Base-by-base conservation (phyloP, 2,113 vertebrate species). In the Euleptes europaea region DNA sequence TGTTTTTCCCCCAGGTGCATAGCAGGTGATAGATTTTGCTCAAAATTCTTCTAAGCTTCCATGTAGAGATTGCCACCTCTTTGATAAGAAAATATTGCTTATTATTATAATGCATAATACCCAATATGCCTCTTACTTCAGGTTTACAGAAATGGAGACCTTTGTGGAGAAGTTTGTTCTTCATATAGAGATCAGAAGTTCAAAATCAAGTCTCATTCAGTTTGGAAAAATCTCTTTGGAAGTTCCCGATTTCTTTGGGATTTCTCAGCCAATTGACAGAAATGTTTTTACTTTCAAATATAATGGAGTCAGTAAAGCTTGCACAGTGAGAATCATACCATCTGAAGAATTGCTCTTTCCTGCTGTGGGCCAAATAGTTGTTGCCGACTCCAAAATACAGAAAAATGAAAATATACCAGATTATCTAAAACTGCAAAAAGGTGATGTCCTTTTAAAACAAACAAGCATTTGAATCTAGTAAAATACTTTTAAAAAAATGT, bases 91-190 rank as follows among this genome's bases (percentile, higher is more conserved):
- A 88, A n/a, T 63, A 70, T 40, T 63, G 60, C 91, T 86, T 88
- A 88, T 92, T 83, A 88, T 91, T 44, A 87, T 82, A 71, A 19
- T 44, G 40, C 15, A 14, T 63, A 73, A 44, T 14, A 7, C 4
- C 38, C 12, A 71, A 73, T 31, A 90, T 54, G 88, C 90, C 71
- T 91, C 28, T 84, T 66, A 84, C 82, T 90, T 84, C 86, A 98
- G 97, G 91, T 97, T 98, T 95, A 94, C 94, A 66, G 93, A 96
- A 71, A 94, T 92, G 1, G 92, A 97, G 72, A 97, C 96, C 2
- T 77, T 86, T 70, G 79, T 90, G 93, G 96, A 97, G 93, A 94
- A 69, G 1, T 87, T 97, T 88, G 7, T 96, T 4, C 80, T 97
- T 90, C 90, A 47, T 2, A 47, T 96, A 82, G 74, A 74, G 84